Base-by-base conservation (phyloP, 2,113 vertebrate species). In the Cololabis saira region DNA sequence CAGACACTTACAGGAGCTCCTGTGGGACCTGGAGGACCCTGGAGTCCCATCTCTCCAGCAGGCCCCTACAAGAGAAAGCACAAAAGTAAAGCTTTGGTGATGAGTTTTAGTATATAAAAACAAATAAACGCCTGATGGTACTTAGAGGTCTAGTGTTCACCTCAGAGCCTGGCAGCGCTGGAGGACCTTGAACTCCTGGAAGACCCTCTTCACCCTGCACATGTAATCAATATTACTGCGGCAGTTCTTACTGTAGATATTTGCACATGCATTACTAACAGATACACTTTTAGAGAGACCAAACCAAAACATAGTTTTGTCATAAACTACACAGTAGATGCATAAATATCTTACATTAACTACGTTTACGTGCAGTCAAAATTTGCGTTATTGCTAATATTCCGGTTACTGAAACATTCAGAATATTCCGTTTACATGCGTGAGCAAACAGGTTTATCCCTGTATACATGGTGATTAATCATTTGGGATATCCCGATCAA, bases 191-290 rank as follows among this genome's bases (percentile, higher is more conserved):
- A 74, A 93, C 78, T 0, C 95, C 95, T 0, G 81, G 79, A 5
- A 89, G 74, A 30, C 95, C 95, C 0, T 92, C 85, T 12, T 87
- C 77, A 2, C 95, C 95, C 96, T 97, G 84, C 9, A 69, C 12
- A 55, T 2, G 47, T 13, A 33, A 72, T 64, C 16, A 14, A 42
- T 11, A 45, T 54, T 33, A 55, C 12, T 47, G 22, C 64, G 21
- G 49, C 15, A 7, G 24, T 40, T 21, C 56, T 10, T 30, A n/a
- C n/a, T n/a, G n/a, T n/a, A 14, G 6, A 44, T 40, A 41, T 50
- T 47, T 76, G 12, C 13, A 55, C 15, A 54, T 2, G 41, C 18
- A 71, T 5, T 55, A 45, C 15, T n/a, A 44, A 54, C 7, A n/a
- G 16, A 51, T 15, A 14, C 19, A 13, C 19, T 21, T 51, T 51